Percentiles rank a stretch among this genome's conserved stretches.
Evolutionary conservation across 2,888 invertebrate genomes (phyloP).

Genomic region (Heterodera filipjevi): DNA sequence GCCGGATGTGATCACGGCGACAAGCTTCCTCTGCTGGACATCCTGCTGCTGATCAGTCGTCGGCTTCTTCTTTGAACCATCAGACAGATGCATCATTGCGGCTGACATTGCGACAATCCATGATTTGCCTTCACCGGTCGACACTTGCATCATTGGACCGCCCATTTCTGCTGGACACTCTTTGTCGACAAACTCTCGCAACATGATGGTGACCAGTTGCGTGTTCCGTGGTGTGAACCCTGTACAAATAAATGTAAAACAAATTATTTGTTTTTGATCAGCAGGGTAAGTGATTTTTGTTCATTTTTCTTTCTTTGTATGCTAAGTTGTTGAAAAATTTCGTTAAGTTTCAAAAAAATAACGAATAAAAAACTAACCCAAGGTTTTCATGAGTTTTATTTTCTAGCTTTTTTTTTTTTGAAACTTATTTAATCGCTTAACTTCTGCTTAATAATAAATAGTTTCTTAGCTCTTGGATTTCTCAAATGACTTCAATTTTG

Average conservation of each 20-base stretch:
- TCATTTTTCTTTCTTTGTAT: not conserved
- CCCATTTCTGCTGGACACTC: not conserved
- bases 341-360: too few species aligned
- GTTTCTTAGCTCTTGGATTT: too few species aligned
- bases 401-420: too few species aligned
- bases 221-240: not conserved
- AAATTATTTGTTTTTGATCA: not conserved
- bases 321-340: too few species aligned
- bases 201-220: not conserved
- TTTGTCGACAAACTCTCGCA: not conserved
- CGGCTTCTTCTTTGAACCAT: too few species aligned
- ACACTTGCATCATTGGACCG: constrained; percentile 59
- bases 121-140: constrained; percentile 67
- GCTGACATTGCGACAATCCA: constrained; percentile 63
- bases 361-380: too few species aligned
- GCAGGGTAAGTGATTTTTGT: not conserved
- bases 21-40: not conserved
- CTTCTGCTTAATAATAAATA: too few species aligned
- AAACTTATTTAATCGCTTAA: too few species aligned
- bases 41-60: too few species aligned
- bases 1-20: not conserved
- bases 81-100: constrained; percentile 53
- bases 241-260: not conserved
- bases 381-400: too few species aligned
- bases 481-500: too few species aligned